phyloP scores from a whole-genome alignment of 1,140 invertebrate genomes.

The Lordiphosa clarofinis region DNA sequence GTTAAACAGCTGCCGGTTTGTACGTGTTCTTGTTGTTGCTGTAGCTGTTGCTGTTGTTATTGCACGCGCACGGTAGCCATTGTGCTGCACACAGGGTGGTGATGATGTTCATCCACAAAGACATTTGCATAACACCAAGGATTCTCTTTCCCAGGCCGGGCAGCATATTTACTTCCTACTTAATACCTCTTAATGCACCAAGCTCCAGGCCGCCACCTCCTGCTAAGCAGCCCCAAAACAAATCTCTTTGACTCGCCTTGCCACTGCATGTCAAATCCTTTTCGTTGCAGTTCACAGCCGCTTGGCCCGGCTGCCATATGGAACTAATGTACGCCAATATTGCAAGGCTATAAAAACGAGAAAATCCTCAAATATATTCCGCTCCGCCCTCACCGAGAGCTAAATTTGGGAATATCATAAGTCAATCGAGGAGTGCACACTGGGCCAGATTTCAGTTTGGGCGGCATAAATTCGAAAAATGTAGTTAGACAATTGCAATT shows the following conservation, averaged over 20 bases:
- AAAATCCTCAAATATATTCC: slow-evolving; percentile 48
- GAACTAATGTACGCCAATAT: slow-evolving; percentile 55
- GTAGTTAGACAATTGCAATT: no score
- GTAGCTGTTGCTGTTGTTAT: slow-evolving; percentile 31
- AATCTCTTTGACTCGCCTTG: slow-evolving; percentile 24
- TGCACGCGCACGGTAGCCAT: slow-evolving; percentile 76
- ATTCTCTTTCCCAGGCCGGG: slow-evolving; percentile 57
- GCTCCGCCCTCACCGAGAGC: slow-evolving; percentile 60
- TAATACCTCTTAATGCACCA: neutral
- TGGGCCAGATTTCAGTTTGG: no score
- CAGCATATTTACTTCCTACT: slow-evolving; percentile 33
- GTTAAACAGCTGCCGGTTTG: slow-evolving; percentile 77
- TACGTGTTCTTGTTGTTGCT: slow-evolving; percentile 50
- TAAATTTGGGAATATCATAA: slow-evolving; percentile 9
- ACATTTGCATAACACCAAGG: slow-evolving; percentile 71
- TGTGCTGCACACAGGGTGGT: slow-evolving; percentile 73
- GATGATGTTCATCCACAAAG: slow-evolving; percentile 50
- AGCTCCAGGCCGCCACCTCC: slow-evolving; percentile 8
- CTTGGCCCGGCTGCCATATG: slow-evolving; percentile 40
- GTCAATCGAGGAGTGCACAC: no score
- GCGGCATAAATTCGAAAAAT: no score
- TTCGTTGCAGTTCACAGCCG: slow-evolving; percentile 65
- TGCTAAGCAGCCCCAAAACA: slow-evolving; percentile 24
- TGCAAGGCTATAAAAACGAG: slow-evolving; percentile 26
- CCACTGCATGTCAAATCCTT: slow-evolving; percentile 74